Evolutionary conservation across 53 echinoderm and acorn worm genomes (phyloP), one percentile per base, ranked within the genome.

Genomic region (Arbacia lixula): DNA sequence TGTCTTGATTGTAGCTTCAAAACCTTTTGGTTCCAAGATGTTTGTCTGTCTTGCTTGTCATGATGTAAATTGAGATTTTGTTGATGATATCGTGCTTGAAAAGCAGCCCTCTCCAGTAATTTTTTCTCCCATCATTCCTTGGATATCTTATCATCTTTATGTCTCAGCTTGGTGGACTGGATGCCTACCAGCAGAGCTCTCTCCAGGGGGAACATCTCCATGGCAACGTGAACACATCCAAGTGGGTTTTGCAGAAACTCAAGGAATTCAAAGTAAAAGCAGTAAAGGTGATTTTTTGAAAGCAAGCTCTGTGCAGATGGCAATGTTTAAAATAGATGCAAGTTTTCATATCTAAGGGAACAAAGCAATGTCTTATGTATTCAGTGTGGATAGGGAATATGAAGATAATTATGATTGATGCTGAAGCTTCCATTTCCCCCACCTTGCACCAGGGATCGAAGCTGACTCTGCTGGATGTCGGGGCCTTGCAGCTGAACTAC

Each of bases 171-270:
- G 97, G 97, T 10, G 97, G 97, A 14, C 66, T 97, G 6, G 57
- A 87, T 42, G 92, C 92, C 12, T 97, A 97, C 39, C 97, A 97
- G 56, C 32, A 46, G 1, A 86, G 91, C 4, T 97, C 97, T 2
- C 88, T 88, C 31, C 87, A 82, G 1, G 97, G 97, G 34, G 94
- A 97, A 55, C 43, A 42, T 32, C 90, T 83, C 66, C 94, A 94
- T 92, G 97, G 97, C 35, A 94, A 94, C 75, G 61, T 94, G 40
- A 97, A 94, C 90, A 85, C 97, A 28, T 54, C 97, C 26, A 90
- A 94, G 68, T 97, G 97, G 97, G 92, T 97, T 39, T 49, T 97
- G 25, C 72, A 85, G 32, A 89, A 92, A 50, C 62, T 97, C 46
- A 88, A 94, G 60, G 94, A 90, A 56, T 53, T 33, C 26, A 83